phyloP scores from a whole-genome alignment of 2,888 invertebrate genomes.

The Lamproptera curius region DNA sequence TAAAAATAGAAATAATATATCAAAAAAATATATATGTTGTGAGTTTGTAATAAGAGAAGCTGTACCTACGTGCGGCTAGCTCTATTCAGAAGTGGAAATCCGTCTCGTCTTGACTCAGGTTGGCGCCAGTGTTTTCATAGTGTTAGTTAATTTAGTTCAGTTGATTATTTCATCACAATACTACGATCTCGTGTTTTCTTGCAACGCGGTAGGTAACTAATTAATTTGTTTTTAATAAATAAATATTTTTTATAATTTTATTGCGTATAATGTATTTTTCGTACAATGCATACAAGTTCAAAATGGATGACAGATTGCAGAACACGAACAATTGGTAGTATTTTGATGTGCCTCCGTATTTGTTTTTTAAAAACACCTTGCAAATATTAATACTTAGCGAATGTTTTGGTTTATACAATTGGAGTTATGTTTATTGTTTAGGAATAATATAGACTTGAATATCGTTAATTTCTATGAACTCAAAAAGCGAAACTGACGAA shows the following conservation, averaged over 20 bases:
- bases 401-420: constrained; percentile 42
- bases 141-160: too few relatives aligned
- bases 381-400: constrained; percentile 31
- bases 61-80: too few relatives aligned
- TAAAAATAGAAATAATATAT: too few relatives aligned
- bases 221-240: too few relatives aligned
- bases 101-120: too few relatives aligned
- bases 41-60: too few relatives aligned
- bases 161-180: too few relatives aligned
- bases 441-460: constrained; percentile 48
- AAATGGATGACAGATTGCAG: constrained; percentile 63
- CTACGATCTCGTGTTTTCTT: too few relatives aligned
- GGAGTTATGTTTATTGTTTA: constrained; percentile 47
- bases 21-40: too few relatives aligned
- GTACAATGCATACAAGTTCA: constrained; percentile 33
- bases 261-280: constrained; percentile 34
- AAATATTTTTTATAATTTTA: background rate
- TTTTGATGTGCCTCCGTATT: constrained; percentile 46
- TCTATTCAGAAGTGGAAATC: too few relatives aligned
- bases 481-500: constrained; percentile 76
- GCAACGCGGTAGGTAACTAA: too few relatives aligned
- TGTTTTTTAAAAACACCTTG: constrained; percentile 42
- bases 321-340: constrained; percentile 52
- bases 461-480: constrained; percentile 74
- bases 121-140: too few relatives aligned